Base-by-base conservation (phyloP, 2,888 invertebrate genomes). In the Labia minor region DNA sequence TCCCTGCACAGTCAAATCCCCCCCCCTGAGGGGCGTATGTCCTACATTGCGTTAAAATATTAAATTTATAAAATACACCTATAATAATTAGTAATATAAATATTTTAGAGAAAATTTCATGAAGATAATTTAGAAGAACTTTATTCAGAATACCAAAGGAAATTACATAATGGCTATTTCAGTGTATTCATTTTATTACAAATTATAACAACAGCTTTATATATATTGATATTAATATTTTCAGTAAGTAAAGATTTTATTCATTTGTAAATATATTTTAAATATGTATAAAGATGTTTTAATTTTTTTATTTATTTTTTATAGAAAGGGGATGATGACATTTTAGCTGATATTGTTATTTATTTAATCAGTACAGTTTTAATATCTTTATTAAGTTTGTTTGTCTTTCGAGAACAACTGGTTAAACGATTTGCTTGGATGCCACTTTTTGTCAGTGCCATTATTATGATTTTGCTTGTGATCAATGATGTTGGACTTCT, bases 91-190 rank as follows among this genome's bases (percentile, higher is more conserved):
- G 21, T 33, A 64, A 37, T 6, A 65, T 69, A 70, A 71, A 72
- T 71, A 70, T 81, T 82, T 68, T 80, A 92, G 91, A 85, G 85
- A 74, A 88, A 89, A 79, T 92, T 91, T 74, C 81, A 84, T 73
- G 85, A 87, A 72, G 84, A 88, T 73, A 85, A 86, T 74, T 77
- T 92, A 70, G 89, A 90, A 77, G 83, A 84, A 65, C 80, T 91
- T 61, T 92, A 89, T 76, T 81, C 85, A 70, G 81, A 84, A 70
- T 92, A 92, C 74, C 88, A 87, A 71, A 85, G 88, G 72, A 86
- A 90, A 73, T 79, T 92, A 69, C 87, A 88, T 74, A 86, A 89
- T 77, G 88, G 89, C 65, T 87, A 90, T 71, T 85, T 91, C 70
- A 86, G 88, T 69, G 83, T 90, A 68, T 90, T 89, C 77, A 81